These are phyloP conservation scores for Mesorhabditis sp. DNA, from an alignment of 2,888 invertebrate species.

Conservation along the genomic window DNA sequence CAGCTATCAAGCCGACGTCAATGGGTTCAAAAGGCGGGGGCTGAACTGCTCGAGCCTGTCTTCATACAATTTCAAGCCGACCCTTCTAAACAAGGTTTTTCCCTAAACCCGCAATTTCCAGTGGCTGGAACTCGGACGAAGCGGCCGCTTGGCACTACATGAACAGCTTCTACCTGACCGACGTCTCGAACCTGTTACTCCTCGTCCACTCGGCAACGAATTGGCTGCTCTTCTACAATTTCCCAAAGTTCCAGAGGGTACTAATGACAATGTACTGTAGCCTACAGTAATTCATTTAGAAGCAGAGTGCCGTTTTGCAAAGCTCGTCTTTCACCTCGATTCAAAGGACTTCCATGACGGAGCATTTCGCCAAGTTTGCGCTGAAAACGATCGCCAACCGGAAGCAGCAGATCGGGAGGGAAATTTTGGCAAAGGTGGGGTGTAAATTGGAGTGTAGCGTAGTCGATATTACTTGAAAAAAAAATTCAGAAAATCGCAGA, in stretches of 20 bases:
- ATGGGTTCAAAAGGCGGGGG: no score
- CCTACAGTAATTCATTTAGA: not conserved
- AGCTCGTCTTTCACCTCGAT: constrained; percentile 7
- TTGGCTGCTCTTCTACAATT: constrained; percentile 56
- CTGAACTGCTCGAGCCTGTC: no score
- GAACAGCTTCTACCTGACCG: constrained; percentile 50
- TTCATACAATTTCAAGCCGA: no score
- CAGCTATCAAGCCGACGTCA: no score
- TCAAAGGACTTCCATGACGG: constrained; percentile 4
- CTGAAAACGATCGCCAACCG: not conserved
- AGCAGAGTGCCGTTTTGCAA: not conserved
- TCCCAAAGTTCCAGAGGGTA: constrained; percentile 21
- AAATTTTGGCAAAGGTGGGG: constrained; percentile 10
- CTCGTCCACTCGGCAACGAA: constrained; percentile 55
- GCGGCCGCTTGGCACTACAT: constrained; percentile 21
- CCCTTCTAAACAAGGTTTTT: no score
- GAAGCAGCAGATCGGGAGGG: not conserved
- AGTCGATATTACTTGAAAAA: no score
- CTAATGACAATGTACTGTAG: not conserved
- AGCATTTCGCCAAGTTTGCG: constrained; percentile 9
- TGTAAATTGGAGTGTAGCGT: not conserved
- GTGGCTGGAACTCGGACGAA: no score
- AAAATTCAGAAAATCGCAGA: no score
- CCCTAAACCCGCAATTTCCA: no score
- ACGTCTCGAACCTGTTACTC: constrained; percentile 52